phyloP scores from a whole-genome alignment of 2,888 invertebrate genomes.

The Nephrotoma appendiculata region DNA sequence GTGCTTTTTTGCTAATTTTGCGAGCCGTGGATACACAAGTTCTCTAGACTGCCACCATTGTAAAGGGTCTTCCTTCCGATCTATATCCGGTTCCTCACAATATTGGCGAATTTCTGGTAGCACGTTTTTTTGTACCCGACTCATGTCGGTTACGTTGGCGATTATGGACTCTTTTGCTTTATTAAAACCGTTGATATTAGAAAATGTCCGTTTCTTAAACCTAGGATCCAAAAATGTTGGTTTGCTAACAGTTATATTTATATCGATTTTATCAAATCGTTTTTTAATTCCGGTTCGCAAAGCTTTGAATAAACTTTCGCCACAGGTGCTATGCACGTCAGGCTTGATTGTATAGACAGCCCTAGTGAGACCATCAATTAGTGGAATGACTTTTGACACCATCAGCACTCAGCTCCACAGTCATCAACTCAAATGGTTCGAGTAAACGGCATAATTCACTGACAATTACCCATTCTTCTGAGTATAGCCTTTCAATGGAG shows the following conservation, averaged over 20 bases:
- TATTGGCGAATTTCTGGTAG: no score
- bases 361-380: neutral
- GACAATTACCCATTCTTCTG: neutral
- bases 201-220: slow-evolving; percentile 14
- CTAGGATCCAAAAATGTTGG: slow-evolving; percentile 15
- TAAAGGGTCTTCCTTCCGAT: no score
- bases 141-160: no score
- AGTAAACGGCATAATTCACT: slow-evolving; percentile 9
- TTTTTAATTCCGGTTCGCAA: neutral
- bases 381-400: neutral
- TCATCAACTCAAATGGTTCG: neutral
- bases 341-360: neutral
- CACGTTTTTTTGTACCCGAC: no score
- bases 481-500: neutral
- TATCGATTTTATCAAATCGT: slow-evolving; percentile 10
- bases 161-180: no score
- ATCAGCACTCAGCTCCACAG: neutral
- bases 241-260: slow-evolving; percentile 8
- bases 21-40: no score
- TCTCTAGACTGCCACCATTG: no score
- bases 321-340: neutral
- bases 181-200: no score
- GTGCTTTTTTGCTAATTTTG: no score
- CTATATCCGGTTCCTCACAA: no score
- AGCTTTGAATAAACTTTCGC: neutral